These are phyloP conservation scores for Staurois parvus DNA, from an alignment of 2,797 vertebrate species.

Conservation along the genomic window DNA sequence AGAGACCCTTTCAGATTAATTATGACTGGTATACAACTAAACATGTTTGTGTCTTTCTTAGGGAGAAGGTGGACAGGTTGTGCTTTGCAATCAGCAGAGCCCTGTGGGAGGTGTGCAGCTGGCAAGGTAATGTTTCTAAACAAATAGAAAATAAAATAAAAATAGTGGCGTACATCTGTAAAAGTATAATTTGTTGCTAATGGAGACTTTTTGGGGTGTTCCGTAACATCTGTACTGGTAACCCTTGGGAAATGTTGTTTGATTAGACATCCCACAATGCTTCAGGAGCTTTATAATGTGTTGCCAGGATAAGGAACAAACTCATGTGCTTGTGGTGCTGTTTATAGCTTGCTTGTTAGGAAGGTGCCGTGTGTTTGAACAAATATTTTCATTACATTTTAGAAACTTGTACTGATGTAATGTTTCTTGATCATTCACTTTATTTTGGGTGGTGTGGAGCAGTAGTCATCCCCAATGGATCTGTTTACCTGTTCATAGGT, in stretches of 20 bases:
- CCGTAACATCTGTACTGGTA: constrained; percentile 29
- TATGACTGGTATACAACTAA: constrained; percentile 54
- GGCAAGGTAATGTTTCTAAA: constrained; percentile 55
- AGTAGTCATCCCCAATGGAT: too few relatives aligned
- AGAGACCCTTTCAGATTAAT: constrained; percentile 52
- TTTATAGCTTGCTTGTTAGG: not conserved
- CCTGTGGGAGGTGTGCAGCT: constrained; percentile 54
- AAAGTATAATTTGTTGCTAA: constrained; percentile 26
- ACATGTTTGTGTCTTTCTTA: constrained; percentile 49
- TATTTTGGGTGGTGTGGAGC: too few relatives aligned
- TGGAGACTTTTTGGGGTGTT: constrained; percentile 50
- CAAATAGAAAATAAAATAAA: constrained; percentile 53
- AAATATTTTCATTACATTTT: not conserved
- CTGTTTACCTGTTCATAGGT: too few relatives aligned
- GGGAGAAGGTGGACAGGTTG: constrained; percentile 59
- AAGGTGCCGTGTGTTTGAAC: too few relatives aligned
- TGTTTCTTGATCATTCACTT: too few relatives aligned
- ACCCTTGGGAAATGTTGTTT: constrained; percentile 4
- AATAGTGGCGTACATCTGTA: constrained; percentile 32
- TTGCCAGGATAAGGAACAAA: not conserved
- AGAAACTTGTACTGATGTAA: not conserved
- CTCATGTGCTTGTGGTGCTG: not conserved
- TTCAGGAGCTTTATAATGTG: not conserved
- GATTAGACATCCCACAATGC: constrained; percentile 16
- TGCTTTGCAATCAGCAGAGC: constrained; percentile 52